A percentile compares a stretch with the other conserved stretches of the same genome.
phyloP scores from a whole-genome alignment of 2,113 vertebrate species.

The Hypomesus transpacificus region DNA sequence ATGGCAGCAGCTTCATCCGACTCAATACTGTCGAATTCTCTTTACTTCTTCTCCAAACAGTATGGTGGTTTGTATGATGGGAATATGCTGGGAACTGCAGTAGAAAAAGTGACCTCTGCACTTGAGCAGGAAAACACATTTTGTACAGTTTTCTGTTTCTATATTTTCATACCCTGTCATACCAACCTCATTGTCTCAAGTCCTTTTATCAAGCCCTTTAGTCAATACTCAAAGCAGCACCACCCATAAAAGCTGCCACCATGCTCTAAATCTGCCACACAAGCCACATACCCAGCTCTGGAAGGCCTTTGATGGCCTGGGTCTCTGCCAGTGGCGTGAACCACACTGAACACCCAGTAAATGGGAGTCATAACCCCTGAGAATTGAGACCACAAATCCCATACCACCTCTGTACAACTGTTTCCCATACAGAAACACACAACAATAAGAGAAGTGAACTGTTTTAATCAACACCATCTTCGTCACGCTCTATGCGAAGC shows the following conservation, averaged over 20 bases:
- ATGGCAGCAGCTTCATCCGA: too few relatives aligned
- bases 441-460: conserved; percentile 9
- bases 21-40: too few relatives aligned
- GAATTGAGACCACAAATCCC: conserved; percentile 28
- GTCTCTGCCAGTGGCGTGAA: conserved; percentile 14
- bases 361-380: conserved; percentile 27
- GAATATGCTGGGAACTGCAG: too few relatives aligned
- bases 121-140: too few relatives aligned
- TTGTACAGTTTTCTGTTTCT: too few relatives aligned
- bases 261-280: neutral
- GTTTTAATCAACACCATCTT: conserved; percentile 30
- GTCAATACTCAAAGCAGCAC: conserved; percentile 2
- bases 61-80: too few relatives aligned
- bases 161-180: too few relatives aligned
- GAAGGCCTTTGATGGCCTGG: conserved; percentile 1
- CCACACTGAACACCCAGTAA: neutral
- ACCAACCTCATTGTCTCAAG: too few relatives aligned
- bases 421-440: conserved; percentile 29
- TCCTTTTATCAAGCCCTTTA: neutral
- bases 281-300: conserved; percentile 1
- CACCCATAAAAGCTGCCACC: neutral
- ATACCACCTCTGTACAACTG: neutral
- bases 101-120: too few relatives aligned
- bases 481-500: conserved; percentile 3
- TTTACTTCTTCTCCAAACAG: too few relatives aligned